Evolutionary conservation across 92 coral and sea anemone genomes (phyloP).

Genomic region (Ricordea florida): DNA sequence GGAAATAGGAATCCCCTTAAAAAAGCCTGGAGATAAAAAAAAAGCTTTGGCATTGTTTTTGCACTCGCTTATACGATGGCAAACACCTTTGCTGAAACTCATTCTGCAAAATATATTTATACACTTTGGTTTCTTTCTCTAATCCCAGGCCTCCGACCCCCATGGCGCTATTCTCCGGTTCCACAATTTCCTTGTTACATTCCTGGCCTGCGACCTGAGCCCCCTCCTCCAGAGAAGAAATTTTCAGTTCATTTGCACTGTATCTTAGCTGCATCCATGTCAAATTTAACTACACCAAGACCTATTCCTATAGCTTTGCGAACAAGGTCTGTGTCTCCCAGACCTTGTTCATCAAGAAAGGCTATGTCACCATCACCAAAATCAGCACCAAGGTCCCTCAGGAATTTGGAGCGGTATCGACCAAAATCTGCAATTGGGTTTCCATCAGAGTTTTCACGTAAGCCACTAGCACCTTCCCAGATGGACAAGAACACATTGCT

Average conservation of each 20-base stretch:
- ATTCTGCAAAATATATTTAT: slow-evolving; percentile 29
- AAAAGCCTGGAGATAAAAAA: neutral
- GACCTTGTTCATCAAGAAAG: slow-evolving; percentile 72
- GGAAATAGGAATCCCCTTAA: slow-evolving; percentile 53
- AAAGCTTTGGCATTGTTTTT: slow-evolving; percentile 34
- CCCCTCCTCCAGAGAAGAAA: slow-evolving; percentile 68
- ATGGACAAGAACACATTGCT: slow-evolving; percentile 14
- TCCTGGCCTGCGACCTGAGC: slow-evolving; percentile 91
- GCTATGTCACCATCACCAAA: slow-evolving; percentile 66
- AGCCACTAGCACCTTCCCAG: slow-evolving; percentile 53
- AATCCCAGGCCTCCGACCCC: slow-evolving; percentile 78
- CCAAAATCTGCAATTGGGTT: slow-evolving; percentile 52
- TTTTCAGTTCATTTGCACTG: slow-evolving; percentile 89
- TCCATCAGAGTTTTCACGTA: slow-evolving; percentile 59
- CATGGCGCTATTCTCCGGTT: slow-evolving; percentile 78
- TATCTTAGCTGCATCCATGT: slow-evolving; percentile 78
- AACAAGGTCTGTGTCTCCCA: slow-evolving; percentile 78
- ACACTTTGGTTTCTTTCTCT: slow-evolving; percentile 66
- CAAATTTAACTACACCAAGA: slow-evolving; percentile 49
- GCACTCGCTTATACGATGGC: slow-evolving; percentile 84
- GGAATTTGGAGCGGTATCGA: slow-evolving; percentile 33
- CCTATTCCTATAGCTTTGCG: slow-evolving; percentile 42
- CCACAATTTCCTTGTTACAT: slow-evolving; percentile 68
- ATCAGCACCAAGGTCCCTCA: slow-evolving; percentile 62
- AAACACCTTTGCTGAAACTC: neutral